Base-by-base conservation (phyloP, 2,888 invertebrate species). In the Pollenia amentaria region DNA sequence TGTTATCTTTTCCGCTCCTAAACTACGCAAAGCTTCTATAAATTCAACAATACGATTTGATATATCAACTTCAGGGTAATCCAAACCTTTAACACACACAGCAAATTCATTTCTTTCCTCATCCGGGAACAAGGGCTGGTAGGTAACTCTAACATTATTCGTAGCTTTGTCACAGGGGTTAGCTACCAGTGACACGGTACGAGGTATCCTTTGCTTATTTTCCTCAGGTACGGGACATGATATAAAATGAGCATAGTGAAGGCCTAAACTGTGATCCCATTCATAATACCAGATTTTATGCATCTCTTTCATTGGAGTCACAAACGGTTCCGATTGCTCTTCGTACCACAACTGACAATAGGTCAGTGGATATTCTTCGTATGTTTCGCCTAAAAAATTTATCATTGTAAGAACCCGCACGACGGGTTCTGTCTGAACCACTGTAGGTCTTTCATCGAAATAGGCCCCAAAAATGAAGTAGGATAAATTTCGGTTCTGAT, bases 11-110 rank as follows among this genome's bases (percentile, higher is more conserved):
- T 97, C 96, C 1, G 97, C 98, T 11, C 98, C 99, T 44, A 98
- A 94, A 44, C 97, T 93, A n/a, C 95, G 95, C 85, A 98, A 94
- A 70, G 98, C 93, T 92, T 98, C 98, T 89, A 99, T 96, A 98
- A 98, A 99, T 93, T 99, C 98, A 62, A 98, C 96, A 51, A 99
- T 94, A 1, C 98, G 95, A 21, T 97, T 97, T 0, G 97, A 98
- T 4, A 98, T 93, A 92, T 98, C 98, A 90, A 96, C 96, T 93
- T 97, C 97, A 1, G 97, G 95, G 91, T 98, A 99, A 93, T 98
- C 98, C 83, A 99, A 94, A 0, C 98, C 98, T 92, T 98, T 98
- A 29, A 98, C 97, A 93, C 98, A 98, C 6, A 98, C 97, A 12
- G 97, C 98, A 92, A 98, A 97, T 0, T 81, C 76, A 18, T 96